Base-by-base conservation (phyloP, 2,797 vertebrate genomes). In the Malacoctenus gilli region DNA sequence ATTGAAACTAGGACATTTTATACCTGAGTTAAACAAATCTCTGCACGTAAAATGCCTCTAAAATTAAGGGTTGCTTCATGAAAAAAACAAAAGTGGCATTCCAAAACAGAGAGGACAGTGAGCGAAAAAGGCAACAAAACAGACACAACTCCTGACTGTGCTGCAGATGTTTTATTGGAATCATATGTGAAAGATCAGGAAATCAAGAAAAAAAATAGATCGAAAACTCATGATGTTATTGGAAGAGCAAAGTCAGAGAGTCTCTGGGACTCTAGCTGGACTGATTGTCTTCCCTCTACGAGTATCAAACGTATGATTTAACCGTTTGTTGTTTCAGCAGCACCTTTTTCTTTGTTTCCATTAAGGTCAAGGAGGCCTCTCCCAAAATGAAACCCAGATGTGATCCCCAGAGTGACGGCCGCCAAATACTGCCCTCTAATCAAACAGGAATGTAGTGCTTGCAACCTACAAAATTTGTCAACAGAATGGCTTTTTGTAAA, bases 291-390 rank as follows among this genome's bases (percentile, higher is more conserved):
- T 32, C 30, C 11, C 4, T 11, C 30, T 32, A 4, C 11, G 1
- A 32, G 30, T 11, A 11, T 32, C 9, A 32, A 32, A 32, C 10
- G 10, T 1, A 32, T 11, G 10, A 1, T 11, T 32, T 36, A 6
- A 8, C n/a, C n/a, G 37, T 18, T 35, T 15, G 19, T 8, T 28
- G n/a, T 21, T 19, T 31, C 47, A 50, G 18, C 21, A 14, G 20
- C 36, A 61, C n/a, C 18, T 40, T 61, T n/a, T 57, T 53, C 37
- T 69, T 57, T 58, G 11, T 32, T 52, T 23, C 5, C 18, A 13
- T 18, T 12, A 3, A 43, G 46, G 47, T 65, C 64, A 48, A 72
- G 36, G 15, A 54, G 52, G 36, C 30, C 44, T 68, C 39, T 19
- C 55, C 30, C 12, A 18, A 39, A 66, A 72, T 48, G 0, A 36